Evolutionary conservation across 2,797 vertebrate species (phyloP).

Genomic region (Sardinella longiceps): DNA sequence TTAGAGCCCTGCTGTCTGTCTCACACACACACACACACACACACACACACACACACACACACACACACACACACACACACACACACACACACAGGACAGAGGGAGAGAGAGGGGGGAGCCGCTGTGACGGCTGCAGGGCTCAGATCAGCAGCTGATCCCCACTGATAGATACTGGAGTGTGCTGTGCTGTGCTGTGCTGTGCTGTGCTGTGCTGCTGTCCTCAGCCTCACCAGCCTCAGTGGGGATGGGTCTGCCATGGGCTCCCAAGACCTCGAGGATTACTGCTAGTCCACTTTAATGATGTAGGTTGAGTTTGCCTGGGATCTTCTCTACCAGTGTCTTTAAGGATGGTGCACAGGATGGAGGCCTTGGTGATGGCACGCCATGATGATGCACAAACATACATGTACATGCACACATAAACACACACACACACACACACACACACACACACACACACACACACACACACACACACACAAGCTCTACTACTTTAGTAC

Average conservation of each 20-base stretch:
- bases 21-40: too few relatives aligned
- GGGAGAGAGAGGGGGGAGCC: background rate
- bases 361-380: background rate
- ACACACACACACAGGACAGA: background rate
- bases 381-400: too few relatives aligned
- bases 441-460: too few relatives aligned
- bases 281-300: background rate
- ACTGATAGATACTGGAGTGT: background rate
- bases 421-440: too few relatives aligned
- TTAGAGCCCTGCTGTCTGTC: background rate
- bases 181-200: background rate
- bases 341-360: background rate
- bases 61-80: too few relatives aligned
- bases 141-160: background rate
- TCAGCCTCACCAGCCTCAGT: background rate
- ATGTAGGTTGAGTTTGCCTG: background rate
- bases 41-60: too few relatives aligned
- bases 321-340: background rate
- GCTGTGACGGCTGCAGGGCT: background rate
- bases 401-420: too few relatives aligned
- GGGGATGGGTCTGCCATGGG: background rate
- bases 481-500: too few relatives aligned
- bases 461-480: background rate
- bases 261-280: background rate
- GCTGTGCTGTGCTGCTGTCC: background rate